Evolutionary conservation across 92 coral and sea anemone species (phyloP).

Genomic region (Chrysogorgia sp.): DNA sequence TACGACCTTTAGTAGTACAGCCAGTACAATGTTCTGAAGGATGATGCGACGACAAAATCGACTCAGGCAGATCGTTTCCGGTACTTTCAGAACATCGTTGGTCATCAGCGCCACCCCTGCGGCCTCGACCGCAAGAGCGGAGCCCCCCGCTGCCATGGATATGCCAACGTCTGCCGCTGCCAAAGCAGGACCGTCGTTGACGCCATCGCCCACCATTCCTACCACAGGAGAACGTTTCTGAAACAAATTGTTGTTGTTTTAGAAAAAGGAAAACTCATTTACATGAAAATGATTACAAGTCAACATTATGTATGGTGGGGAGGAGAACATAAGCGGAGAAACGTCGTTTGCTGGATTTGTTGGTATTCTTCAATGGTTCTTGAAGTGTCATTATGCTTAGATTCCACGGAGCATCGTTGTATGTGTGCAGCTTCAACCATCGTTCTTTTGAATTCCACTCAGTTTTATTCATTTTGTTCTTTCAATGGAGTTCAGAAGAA

Average conservation of each 20-base stretch:
- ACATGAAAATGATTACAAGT: not conserved
- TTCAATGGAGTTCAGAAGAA: too few species aligned
- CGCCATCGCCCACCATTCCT: slow-evolving; percentile 99
- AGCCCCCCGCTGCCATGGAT: slow-evolving; percentile 99
- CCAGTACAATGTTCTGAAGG: slow-evolving; percentile 73
- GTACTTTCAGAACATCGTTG: slow-evolving; percentile 89
- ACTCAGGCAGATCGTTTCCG: slow-evolving; percentile 78
- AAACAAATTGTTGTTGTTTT: not conserved
- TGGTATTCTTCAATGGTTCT: too few species aligned
- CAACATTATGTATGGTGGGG: not conserved
- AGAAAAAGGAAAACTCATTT: not conserved
- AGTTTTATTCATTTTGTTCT: too few species aligned
- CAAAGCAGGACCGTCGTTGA: slow-evolving; percentile 98
- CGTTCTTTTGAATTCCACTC: too few species aligned
- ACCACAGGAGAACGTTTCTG: slow-evolving; percentile 51
- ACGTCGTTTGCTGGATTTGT: too few species aligned
- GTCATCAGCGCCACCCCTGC: slow-evolving; percentile 99
- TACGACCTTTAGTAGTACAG: slow-evolving; percentile 78
- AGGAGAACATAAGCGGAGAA: not conserved
- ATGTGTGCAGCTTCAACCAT: too few species aligned
- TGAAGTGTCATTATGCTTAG: too few species aligned
- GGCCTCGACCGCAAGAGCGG: slow-evolving; percentile 97
- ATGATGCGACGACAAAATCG: slow-evolving; percentile 79
- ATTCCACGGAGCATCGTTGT: too few species aligned
- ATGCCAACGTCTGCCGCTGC: slow-evolving; percentile 97